Conservation (phyloP, 2,888 invertebrate genomes). For the Carpatolechia fugitivella region DNA sequence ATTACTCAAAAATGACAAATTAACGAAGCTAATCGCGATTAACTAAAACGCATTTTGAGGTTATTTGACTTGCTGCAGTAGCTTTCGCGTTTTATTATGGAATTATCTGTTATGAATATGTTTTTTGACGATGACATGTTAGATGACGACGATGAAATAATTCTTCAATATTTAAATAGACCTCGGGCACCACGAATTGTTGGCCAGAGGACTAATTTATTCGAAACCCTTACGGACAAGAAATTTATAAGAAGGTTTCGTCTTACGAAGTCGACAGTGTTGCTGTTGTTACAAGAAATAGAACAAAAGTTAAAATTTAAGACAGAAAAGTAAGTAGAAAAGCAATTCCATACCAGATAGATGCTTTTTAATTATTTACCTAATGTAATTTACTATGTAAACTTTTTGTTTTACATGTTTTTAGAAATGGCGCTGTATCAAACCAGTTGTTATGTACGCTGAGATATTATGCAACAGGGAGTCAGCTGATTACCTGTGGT, state of each 20-base stretch:
- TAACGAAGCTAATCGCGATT: too few relatives aligned
- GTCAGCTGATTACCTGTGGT: conserved; percentile 3
- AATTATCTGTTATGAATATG: neutral
- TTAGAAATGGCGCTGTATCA: neutral
- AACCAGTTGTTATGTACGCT: conserved; percentile 12
- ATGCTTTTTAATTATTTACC: too few relatives aligned
- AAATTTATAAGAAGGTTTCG: neutral
- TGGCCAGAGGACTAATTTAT: neutral
- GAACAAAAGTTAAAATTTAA: neutral
- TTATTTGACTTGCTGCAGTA: too few relatives aligned
- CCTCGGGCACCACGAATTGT: neutral
- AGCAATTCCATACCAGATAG: too few relatives aligned
- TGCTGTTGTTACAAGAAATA: neutral
- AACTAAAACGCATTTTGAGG: too few relatives aligned
- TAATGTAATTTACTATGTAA: too few relatives aligned
- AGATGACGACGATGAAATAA: neutral
- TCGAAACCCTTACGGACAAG: neutral
- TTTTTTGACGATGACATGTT: neutral
- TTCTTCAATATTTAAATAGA: neutral
- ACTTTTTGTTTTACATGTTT: neutral
- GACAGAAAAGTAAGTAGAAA: neutral
- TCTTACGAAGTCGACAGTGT: neutral
- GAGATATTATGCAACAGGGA: conserved; percentile 16
- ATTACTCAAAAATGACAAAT: too few relatives aligned
- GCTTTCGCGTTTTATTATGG: too few relatives aligned